phyloP scores from a whole-genome alignment of 2,113 vertebrate species.

The Ageneiosus marmoratus region DNA sequence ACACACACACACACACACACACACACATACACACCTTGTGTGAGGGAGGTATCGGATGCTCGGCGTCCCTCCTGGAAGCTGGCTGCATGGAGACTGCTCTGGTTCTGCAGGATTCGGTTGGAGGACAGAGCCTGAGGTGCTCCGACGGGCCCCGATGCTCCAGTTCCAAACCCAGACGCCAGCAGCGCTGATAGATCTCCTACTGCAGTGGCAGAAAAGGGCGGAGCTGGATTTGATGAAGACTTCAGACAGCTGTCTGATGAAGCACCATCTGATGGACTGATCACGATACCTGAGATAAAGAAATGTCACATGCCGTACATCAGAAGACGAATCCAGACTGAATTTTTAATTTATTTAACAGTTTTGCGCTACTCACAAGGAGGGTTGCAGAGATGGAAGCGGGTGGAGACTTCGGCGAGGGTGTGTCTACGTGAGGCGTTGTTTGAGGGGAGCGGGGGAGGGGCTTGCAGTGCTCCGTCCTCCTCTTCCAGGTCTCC shows the following conservation, averaged over 20 bases:
- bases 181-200: constrained; percentile 73
- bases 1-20: constrained; percentile 4
- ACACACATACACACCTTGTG: constrained; percentile 80
- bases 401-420: constrained; percentile 86
- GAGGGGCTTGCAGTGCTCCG: constrained; percentile 68
- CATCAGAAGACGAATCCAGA: not conserved
- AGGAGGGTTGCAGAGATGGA: constrained; percentile 84
- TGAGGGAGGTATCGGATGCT: constrained; percentile 95
- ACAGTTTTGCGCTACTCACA: constrained; percentile 74
- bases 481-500: constrained; percentile 82
- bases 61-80: constrained; percentile 95
- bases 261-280: constrained; percentile 83
- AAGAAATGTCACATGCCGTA: not conserved
- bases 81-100: constrained; percentile 77
- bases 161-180: constrained; percentile 67
- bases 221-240: constrained; percentile 73
- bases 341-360: not conserved
- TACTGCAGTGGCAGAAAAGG: constrained; percentile 56
- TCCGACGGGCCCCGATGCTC: constrained; percentile 69
- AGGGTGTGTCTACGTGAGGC: constrained; percentile 88
- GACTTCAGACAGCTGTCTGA: constrained; percentile 89
- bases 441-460: constrained; percentile 71
- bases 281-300: constrained; percentile 81
- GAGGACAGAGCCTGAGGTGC: constrained; percentile 81
- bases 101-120: constrained; percentile 82